Evolutionary conservation across 1,140 invertebrate genomes (phyloP).

Genomic region (Propsilocerus akamusi): DNA sequence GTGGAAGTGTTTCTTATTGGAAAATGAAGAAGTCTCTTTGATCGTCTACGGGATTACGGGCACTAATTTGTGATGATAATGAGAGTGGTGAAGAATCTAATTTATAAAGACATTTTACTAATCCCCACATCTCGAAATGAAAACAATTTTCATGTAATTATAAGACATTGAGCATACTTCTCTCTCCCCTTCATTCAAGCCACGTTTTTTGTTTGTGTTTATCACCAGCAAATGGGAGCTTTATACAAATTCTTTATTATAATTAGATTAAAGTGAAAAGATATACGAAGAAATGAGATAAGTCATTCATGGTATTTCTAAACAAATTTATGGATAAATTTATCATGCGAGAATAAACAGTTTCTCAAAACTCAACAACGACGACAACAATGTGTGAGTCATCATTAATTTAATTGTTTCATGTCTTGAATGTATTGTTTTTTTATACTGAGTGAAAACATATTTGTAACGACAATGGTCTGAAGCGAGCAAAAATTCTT

Average conservation of each 20-base stretch:
- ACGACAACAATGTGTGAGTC: background rate
- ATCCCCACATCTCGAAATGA: background rate
- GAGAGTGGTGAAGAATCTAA: background rate
- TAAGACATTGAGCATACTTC: background rate
- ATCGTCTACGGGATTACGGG: too few species aligned
- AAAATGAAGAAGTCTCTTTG: background rate
- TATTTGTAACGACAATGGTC: background rate
- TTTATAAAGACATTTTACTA: slow-evolving; percentile 2
- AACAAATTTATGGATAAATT: too few species aligned
- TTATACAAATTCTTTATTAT: background rate
- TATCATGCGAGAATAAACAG: too few species aligned
- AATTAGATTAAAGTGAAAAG: background rate
- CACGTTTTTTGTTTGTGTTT: background rate
- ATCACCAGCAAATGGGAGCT: background rate
- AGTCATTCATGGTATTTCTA: background rate
- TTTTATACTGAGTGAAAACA: background rate
- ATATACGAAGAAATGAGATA: background rate
- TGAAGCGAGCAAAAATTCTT: background rate
- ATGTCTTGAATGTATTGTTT: background rate
- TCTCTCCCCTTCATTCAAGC: background rate
- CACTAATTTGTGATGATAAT: background rate
- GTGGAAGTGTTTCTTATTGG: background rate
- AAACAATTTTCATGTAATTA: background rate
- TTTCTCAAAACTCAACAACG: too few species aligned
- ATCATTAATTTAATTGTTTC: slow-evolving; percentile 3